Conservation (phyloP, 2,888 invertebrate species). For the Crepidodera aurea region DNA sequence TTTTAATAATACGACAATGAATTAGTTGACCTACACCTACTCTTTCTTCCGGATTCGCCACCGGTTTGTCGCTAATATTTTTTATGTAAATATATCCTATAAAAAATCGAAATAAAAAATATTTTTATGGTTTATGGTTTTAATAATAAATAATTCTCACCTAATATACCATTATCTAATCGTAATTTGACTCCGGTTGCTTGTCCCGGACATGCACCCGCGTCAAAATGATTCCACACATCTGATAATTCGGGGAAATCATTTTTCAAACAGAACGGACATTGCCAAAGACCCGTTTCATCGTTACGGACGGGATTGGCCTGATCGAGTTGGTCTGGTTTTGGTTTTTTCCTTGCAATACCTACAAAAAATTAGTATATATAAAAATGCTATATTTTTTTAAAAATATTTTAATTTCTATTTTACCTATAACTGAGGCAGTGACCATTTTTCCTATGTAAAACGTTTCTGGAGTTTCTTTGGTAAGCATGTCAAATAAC, state of each 20-base stretch:
- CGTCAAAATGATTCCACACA: slow-evolving; percentile 99
- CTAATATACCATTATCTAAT: slow-evolving; percentile 87
- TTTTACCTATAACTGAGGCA: slow-evolving; percentile 72
- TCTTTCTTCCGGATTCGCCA: slow-evolving; percentile 91
- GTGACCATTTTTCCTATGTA: slow-evolving; percentile 88
- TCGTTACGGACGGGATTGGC: slow-evolving; percentile 96
- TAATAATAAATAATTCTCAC: slow-evolving; percentile 55
- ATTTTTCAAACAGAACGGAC: slow-evolving; percentile 95
- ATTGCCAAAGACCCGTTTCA: slow-evolving; percentile 95
- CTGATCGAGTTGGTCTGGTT: slow-evolving; percentile 85
- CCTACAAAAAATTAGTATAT: too few species aligned
- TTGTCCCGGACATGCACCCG: slow-evolving; percentile 93
- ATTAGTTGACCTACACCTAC: slow-evolving; percentile 86
- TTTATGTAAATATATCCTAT: slow-evolving; percentile 93
- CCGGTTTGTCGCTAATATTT: slow-evolving; percentile 92
- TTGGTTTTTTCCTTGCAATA: slow-evolving; percentile 41
- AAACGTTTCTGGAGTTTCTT: slow-evolving; percentile 94
- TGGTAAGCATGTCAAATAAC: slow-evolving; percentile 92
- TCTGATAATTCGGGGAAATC: slow-evolving; percentile 96
- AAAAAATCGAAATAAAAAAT: slow-evolving; percentile 55
- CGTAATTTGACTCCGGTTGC: slow-evolving; percentile 90
- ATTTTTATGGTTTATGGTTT: not conserved
- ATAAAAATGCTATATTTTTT: too few species aligned
- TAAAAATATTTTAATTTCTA: too few species aligned
- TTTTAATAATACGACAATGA: slow-evolving; percentile 91